Conservation (phyloP, 2,888 invertebrate species). For the Trissoscelio sp. region DNA sequence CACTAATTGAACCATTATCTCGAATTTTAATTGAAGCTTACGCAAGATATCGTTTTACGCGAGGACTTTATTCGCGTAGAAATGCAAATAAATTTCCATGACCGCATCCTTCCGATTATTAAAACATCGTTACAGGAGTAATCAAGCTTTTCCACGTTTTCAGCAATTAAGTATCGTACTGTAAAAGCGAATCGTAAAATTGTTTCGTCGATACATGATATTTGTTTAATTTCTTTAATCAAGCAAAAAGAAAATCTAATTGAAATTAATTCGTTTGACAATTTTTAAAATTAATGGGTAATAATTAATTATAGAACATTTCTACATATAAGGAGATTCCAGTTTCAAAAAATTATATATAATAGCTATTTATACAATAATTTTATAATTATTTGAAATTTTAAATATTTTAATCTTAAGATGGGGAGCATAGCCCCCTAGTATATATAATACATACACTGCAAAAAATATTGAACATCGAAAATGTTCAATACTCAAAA, state of each 20-base stretch:
- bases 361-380: no score
- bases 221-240: slow-evolving; percentile 9
- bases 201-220: slow-evolving; percentile 18
- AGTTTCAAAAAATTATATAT: no score
- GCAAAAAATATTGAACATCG: no score
- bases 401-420: no score
- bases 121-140: slow-evolving; percentile 37
- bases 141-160: slow-evolving; percentile 27
- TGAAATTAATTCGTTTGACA: no score
- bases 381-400: no score
- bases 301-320: no score
- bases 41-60: slow-evolving; percentile 54
- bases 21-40: slow-evolving; percentile 61
- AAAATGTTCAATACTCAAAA: no score
- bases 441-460: no score
- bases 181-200: slow-evolving; percentile 24
- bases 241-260: not conserved
- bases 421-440: no score
- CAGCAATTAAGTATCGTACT: slow-evolving; percentile 31
- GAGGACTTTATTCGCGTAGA: slow-evolving; percentile 28
- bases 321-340: no score
- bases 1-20: slow-evolving; percentile 64
- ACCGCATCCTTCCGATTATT: slow-evolving; percentile 41
- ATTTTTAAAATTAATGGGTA: no score
- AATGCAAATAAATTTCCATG: slow-evolving; percentile 35